Conservation (phyloP, 1,140 invertebrate genomes). For the Heliconius himera region DNA sequence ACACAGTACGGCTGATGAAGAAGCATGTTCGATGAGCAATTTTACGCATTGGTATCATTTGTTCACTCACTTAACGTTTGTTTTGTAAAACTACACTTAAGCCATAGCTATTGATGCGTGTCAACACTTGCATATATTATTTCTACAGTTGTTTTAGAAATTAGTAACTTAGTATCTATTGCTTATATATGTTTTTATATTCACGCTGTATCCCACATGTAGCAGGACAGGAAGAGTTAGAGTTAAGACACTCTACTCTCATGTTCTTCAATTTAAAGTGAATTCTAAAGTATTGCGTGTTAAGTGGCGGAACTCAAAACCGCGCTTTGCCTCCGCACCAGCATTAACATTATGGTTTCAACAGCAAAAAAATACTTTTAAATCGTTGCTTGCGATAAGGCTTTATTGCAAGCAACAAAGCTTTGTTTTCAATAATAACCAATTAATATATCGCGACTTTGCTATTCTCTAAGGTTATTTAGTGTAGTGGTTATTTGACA, state of each 20-base stretch:
- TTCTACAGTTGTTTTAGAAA: neutral
- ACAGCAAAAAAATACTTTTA: neutral
- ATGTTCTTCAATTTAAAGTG: no score
- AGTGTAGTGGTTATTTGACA: no score
- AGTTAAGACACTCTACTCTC: no score
- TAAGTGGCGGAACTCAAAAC: no score
- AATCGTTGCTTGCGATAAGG: neutral
- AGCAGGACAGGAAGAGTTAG: no score
- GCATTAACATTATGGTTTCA: neutral
- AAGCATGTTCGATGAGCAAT: constrained; percentile 65
- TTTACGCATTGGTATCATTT: constrained; percentile 60
- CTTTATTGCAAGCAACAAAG: no score
- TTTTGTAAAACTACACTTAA: neutral
- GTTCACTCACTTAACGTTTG: constrained; percentile 13
- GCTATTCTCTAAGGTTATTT: neutral
- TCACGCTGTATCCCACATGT: no score
- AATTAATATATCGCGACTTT: neutral
- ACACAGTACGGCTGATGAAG: constrained; percentile 63
- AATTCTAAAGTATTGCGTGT: no score
- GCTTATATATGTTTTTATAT: neutral
- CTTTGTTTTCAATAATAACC: neutral
- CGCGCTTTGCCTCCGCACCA: no score
- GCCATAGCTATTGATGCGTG: neutral
- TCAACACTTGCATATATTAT: neutral
- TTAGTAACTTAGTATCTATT: neutral